Percentiles rank a stretch among this genome's conserved stretches.
Conservation (phyloP, 2,888 invertebrate genomes). For the Koerneria pararmatus region DNA sequence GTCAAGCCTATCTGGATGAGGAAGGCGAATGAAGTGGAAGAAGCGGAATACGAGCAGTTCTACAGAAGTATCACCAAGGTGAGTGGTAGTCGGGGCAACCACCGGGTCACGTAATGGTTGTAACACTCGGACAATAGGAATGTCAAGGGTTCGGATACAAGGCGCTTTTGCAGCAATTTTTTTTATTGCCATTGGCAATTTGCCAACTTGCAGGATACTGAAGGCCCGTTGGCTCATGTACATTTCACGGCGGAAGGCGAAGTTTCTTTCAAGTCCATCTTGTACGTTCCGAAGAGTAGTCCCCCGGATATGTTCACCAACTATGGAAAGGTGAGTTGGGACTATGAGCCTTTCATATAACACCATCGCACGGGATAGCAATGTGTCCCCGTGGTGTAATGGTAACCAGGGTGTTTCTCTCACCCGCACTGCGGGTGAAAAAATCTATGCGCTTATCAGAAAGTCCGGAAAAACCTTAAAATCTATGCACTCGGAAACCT, state of each 20-base stretch:
- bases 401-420: neutral
- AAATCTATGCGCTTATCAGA: too few species aligned
- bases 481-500: too few species aligned
- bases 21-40: constrained; percentile 66
- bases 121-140: neutral
- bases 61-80: constrained; percentile 86
- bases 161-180: neutral
- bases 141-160: neutral
- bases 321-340: constrained; percentile 79
- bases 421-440: too few species aligned
- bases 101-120: neutral
- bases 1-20: constrained; percentile 98
- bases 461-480: too few species aligned
- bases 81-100: neutral
- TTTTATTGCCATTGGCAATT: neutral
- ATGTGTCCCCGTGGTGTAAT: neutral
- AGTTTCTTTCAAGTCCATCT: constrained; percentile 92
- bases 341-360: neutral
- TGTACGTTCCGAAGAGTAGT: constrained; percentile 85
- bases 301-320: constrained; percentile 89
- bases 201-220: constrained; percentile 35
- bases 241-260: constrained; percentile 99
- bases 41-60: constrained; percentile 82
- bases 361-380: neutral
- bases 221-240: constrained; percentile 54